Evolutionary conservation across 2,888 invertebrate species (phyloP), one percentile per base, ranked within the genome.

Genomic region (Dynastes hyllus): DNA sequence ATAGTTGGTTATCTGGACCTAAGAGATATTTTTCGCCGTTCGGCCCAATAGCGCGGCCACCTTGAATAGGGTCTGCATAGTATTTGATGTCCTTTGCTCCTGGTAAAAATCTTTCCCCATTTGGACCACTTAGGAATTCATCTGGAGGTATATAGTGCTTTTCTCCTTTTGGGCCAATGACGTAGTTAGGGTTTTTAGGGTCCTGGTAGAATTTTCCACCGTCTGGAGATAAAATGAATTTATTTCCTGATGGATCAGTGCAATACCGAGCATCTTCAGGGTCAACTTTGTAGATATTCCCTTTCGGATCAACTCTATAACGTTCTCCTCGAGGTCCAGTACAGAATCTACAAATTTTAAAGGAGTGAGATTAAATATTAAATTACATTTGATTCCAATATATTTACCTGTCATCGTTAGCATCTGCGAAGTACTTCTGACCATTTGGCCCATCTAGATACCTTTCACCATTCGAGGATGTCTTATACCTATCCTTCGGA

Each of bases 21-120:
- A 79, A 45, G n/a, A 79, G 40, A 22, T 79, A 79, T 27, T 79
- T 76, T 79, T 79, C 77, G 8, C 79, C 79, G 27, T 79, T 77
- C 1, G 79, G 79, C 27, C 77, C 79, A 11, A 73, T 61, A 6
- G 73, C 77, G 3, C 77, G 71, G 5, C 77, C 58, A 27, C 77
- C 67, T 77, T 79, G 70, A 9, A 73, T 77, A 8, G 79, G 79
- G 32, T 79, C 79, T 2, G 79, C 73, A 16, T 66, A 73, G 45
- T 79, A 79, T 75, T 79, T 79, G n/a, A 77, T 71, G 16, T 77
- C 79, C 32, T 79, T 79, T 0, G 50, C 40, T 2, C 79, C 79
- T 5, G 61, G 58, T 5, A 79, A 16, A 22, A 61, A 79, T 29
- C 79, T 55, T 11, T 76, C 79, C 4, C 79, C 79, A 13, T 77